Percentiles rank a stretch among this genome's conserved stretches.
Evolutionary conservation across 2,888 invertebrate species (phyloP).

Genomic region (Drepana falcataria): DNA sequence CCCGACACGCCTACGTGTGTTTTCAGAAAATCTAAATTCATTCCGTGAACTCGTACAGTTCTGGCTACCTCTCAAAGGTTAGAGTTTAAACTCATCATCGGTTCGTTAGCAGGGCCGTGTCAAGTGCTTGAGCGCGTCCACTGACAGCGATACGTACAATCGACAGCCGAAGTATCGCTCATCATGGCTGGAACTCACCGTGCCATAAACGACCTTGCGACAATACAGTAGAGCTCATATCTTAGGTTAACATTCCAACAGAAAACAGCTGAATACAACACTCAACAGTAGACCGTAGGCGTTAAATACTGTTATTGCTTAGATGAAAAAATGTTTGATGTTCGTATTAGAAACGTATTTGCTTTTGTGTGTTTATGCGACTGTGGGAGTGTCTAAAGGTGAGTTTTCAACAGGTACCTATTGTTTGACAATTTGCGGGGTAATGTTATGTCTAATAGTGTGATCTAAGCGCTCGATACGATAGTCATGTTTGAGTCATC

Average conservation of each 20-base stretch:
- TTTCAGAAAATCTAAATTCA: conserved; percentile 1
- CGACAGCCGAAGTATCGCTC: conserved; percentile 4
- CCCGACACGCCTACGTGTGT: background rate
- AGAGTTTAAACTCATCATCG: conserved; percentile 42
- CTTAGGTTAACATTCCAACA: background rate
- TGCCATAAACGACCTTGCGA: conserved; percentile 15
- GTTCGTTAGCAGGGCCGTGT: conserved; percentile 51
- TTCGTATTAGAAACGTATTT: conserved; percentile 47
- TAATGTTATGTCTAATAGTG: background rate
- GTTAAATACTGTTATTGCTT: conserved; percentile 52
- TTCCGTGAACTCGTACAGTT: conserved; percentile 6
- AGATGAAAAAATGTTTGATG: conserved; percentile 40
- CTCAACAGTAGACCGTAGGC: conserved; percentile 39
- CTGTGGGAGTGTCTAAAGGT: conserved; percentile 30
- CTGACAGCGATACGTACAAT: conserved; percentile 19
- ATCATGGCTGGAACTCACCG: conserved; percentile 4
- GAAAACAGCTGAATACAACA: conserved; percentile 19
- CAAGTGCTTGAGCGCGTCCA: conserved; percentile 36
- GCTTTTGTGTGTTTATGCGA: conserved; percentile 34
- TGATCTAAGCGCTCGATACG: background rate
- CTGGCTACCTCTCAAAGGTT: conserved; percentile 25
- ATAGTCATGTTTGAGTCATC: background rate
- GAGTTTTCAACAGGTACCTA: conserved; percentile 9
- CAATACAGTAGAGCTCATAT: conserved; percentile 11
- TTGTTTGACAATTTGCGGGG: background rate